Base-by-base conservation (phyloP, 1,140 invertebrate genomes). In the Trichogramma pretiosum region DNA sequence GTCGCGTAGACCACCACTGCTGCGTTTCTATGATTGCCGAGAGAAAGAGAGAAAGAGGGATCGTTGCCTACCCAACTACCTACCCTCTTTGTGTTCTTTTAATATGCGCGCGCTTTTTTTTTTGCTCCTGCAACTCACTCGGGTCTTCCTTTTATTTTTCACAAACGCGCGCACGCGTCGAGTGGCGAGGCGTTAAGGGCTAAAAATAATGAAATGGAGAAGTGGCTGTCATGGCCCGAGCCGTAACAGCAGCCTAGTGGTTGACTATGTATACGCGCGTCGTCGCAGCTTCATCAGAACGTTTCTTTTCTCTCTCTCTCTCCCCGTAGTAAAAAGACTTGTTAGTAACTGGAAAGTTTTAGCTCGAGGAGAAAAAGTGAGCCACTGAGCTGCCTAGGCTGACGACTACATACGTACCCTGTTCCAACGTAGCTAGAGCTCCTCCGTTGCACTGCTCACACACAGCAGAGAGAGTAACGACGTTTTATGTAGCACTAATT, bases 401-500 rank as follows among this genome's bases (percentile, higher is more conserved):
- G 39, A 7, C 46, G n/a, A n/a, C n/a, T n/a, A n/a, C n/a, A n/a
- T n/a, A n/a, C n/a, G n/a, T n/a, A n/a, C n/a, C n/a, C n/a, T n/a
- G n/a, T n/a, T n/a, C n/a, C n/a, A n/a, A n/a, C n/a, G n/a, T n/a
- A n/a, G n/a, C n/a, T n/a, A n/a, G n/a, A n/a, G n/a, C n/a, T n/a
- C n/a, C n/a, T n/a, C n/a, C n/a, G n/a, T n/a, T n/a, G n/a, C n/a
- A n/a, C n/a, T n/a, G n/a, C n/a, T n/a, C n/a, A n/a, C n/a, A n/a
- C n/a, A n/a, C n/a, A n/a, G n/a, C n/a, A n/a, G n/a, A n/a, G n/a
- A n/a, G n/a, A n/a, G n/a, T n/a, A n/a, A 39, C 42, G 46, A 48
- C 39, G 38, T 48, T 48, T 48, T 48, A 48, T 36, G 38, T 36
- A 38, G 39, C 46, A 39, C 40, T 49, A 49, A 44, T 50, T 50